Base-by-base conservation (phyloP, 1,140 invertebrate genomes). In the Bombus pascuorum region DNA sequence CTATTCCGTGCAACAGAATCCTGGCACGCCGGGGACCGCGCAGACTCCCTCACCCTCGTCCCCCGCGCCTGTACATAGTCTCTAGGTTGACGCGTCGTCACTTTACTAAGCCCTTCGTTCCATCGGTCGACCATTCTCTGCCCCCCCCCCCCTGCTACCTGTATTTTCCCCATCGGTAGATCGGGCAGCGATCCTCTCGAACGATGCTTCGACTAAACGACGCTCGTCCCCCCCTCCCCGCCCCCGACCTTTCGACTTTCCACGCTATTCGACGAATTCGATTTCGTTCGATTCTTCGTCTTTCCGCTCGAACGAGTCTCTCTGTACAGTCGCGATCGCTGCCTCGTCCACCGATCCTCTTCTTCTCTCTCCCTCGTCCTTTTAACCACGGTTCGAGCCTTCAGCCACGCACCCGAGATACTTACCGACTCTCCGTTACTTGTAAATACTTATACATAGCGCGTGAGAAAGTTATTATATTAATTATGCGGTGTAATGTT, bases 1-100 rank as follows among this genome's bases (percentile, higher is more conserved):
- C 83, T 94, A 94, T 87, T 88, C 92, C 71, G 83, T 93, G 22
- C 89, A 89, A 88, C 93, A 94, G 47, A 94, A 93, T 92, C 94
- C 94, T 90, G 93, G 92, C 82, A 94, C 92, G 85, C 94, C 94
- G 70, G 93, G 92, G 68, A 91, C 93, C 86, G 90, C 94, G 85
- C 94, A 95, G 87, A 95, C 94, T 86, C 94, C 94, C 73, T 95
- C 94, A 87, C 94, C 94, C 84, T 94, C 94, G 86, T 95, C 94
- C 91, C 94, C 94, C 42, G 93, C 94, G 91, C 95, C 95, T 95
- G 95, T 95, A 95, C 94, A 95, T 95, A 95, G 93, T 93, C 93
- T 95, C 90, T 95, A 93, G 87, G 85, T 81, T 57, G 76, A 73
- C 44, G 42, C 66, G 66, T 74, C 42, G 68, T n/a, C 68, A 53